Percentiles rank a stretch among this genome's conserved stretches.
Evolutionary conservation across 2,797 vertebrate species (phyloP).

Genomic region (Karalla daura): DNA sequence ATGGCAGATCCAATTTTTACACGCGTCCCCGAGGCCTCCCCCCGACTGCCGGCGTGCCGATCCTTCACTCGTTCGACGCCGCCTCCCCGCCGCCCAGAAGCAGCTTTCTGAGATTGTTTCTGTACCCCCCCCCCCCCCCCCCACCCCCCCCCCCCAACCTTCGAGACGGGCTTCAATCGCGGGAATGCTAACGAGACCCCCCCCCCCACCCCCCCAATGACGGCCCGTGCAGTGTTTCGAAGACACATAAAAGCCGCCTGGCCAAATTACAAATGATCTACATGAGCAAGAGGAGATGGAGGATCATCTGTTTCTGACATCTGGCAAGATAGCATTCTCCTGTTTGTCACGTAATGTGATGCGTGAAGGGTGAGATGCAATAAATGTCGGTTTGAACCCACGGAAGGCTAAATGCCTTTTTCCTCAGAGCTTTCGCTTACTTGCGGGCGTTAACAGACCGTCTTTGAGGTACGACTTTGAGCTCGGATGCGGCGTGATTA

Average conservation of each 20-base stretch:
- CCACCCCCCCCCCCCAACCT: slow-evolving; percentile 61
- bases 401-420: too few relatives aligned
- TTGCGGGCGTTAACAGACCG: too few relatives aligned
- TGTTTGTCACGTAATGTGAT: slow-evolving; percentile 57
- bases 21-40: slow-evolving; percentile 81
- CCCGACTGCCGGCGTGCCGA: slow-evolving; percentile 82
- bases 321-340: slow-evolving; percentile 54
- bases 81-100: slow-evolving; percentile 58
- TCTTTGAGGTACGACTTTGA: too few relatives aligned
- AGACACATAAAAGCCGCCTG: slow-evolving; percentile 59
- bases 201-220: too few relatives aligned
- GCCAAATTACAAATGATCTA: slow-evolving; percentile 71
- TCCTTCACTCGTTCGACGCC: slow-evolving; percentile 80
- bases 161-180: slow-evolving; percentile 55
- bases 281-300: slow-evolving; percentile 53
- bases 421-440: slow-evolving; percentile 21
- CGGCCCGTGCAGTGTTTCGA: slow-evolving; percentile 43
- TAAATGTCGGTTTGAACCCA: slow-evolving; percentile 39
- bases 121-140: too few relatives aligned
- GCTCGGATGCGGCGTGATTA: slow-evolving; percentile 2
- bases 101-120: slow-evolving; percentile 78
- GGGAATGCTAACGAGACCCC: slow-evolving; percentile 69
- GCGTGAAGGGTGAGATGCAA: slow-evolving; percentile 11
- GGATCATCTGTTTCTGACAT: slow-evolving; percentile 56
- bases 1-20: slow-evolving; percentile 89